These are phyloP conservation scores for Macropodus opercularis DNA, from an alignment of 2,797 vertebrate genomes.

Conservation along the genomic window DNA sequence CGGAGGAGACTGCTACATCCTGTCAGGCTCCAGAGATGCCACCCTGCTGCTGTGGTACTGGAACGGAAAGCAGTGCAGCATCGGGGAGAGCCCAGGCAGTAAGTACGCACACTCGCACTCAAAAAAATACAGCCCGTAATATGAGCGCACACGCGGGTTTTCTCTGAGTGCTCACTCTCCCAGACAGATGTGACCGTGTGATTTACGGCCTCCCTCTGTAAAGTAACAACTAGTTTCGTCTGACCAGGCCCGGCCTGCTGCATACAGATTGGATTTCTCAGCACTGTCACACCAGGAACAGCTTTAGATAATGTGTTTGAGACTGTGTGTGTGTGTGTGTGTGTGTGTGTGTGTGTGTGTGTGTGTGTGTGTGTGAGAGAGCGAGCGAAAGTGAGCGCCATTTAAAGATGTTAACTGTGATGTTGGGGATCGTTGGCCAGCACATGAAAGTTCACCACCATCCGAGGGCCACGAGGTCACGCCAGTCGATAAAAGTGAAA, in stretches of 20 bases:
- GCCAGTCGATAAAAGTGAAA: slow-evolving; percentile 82
- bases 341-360: slow-evolving; percentile 23
- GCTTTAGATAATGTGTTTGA: slow-evolving; percentile 65
- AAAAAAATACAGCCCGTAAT: slow-evolving; percentile 2
- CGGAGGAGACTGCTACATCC: slow-evolving; percentile 95
- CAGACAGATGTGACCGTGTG: slow-evolving; percentile 74
- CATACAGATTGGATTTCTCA: slow-evolving; percentile 80
- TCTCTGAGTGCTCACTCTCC: slow-evolving; percentile 45
- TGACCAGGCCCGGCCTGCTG: slow-evolving; percentile 76
- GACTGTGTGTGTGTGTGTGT: slow-evolving; percentile 44
- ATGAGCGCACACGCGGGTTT: slow-evolving; percentile 1
- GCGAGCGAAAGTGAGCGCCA: slow-evolving; percentile 72
- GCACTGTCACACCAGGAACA: slow-evolving; percentile 64
- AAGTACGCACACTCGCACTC: too few species aligned
- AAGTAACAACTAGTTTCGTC: slow-evolving; percentile 82
- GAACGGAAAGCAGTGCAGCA: slow-evolving; percentile 92
- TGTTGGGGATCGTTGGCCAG: slow-evolving; percentile 65
- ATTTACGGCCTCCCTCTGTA: slow-evolving; percentile 77
- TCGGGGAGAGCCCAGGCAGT: slow-evolving; percentile 92
- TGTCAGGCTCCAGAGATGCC: slow-evolving; percentile 95
- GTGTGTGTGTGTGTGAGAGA: neutral
- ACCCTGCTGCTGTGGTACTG: slow-evolving; percentile 98
- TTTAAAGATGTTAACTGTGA: slow-evolving; percentile 78
- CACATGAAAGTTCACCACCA: slow-evolving; percentile 77
- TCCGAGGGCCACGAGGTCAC: slow-evolving; percentile 70